Conservation (phyloP, 1,140 invertebrate genomes). For the Achatina immaculata region DNA sequence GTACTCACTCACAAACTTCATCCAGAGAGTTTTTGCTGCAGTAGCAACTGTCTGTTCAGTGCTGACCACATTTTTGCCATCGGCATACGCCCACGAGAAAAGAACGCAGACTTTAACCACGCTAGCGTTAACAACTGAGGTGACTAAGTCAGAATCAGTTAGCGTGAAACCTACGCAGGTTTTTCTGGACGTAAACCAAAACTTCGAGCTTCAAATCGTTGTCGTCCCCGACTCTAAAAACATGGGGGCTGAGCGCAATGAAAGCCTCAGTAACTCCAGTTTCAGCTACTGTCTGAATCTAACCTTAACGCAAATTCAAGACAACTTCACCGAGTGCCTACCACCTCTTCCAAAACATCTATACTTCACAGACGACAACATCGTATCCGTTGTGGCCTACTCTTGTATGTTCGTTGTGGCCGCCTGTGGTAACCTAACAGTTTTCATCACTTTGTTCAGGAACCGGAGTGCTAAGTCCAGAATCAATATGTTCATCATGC, state of each 20-base stretch:
- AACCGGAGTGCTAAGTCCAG: constrained; percentile 80
- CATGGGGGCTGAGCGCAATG: neutral
- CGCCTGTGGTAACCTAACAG: constrained; percentile 84
- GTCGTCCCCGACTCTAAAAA: constrained; percentile 10
- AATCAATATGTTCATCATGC: constrained; percentile 83
- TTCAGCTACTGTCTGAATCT: constrained; percentile 10
- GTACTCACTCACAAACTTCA: neutral
- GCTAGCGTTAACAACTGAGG: neutral
- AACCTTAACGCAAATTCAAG: neutral
- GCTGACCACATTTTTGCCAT: neutral
- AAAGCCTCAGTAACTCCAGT: constrained; percentile 12
- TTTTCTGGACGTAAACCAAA: neutral
- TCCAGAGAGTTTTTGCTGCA: neutral
- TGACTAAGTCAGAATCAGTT: neutral
- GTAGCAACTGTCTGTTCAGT: neutral
- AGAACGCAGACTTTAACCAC: neutral
- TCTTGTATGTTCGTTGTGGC: constrained; percentile 88
- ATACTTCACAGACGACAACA: constrained; percentile 84
- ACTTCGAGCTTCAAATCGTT: neutral
- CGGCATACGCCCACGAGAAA: neutral
- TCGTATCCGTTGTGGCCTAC: constrained; percentile 81
- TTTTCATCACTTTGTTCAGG: constrained; percentile 81
- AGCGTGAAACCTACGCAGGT: no score
- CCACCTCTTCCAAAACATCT: constrained; percentile 73
- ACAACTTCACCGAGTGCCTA: constrained; percentile 35